Evolutionary conservation across 2,113 vertebrate genomes (phyloP), one percentile per base, ranked within the genome.

Genomic region (Fregata magnificens): DNA sequence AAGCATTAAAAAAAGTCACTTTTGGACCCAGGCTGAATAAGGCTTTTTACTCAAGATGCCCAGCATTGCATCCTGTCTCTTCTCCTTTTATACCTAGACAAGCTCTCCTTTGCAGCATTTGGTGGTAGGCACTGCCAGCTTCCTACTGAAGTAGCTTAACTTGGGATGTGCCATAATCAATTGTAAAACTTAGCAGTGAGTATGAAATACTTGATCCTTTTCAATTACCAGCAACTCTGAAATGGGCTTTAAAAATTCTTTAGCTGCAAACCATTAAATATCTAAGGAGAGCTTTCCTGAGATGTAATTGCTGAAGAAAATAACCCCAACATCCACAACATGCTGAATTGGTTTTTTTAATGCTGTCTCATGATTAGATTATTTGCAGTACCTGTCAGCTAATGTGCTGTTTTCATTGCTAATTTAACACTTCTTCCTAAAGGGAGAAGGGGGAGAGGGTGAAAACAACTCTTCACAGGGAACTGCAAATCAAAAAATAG

Each of bases 11-110:
- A 97, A 92, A 95, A 97, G 91, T 97, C 34, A 36, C 88, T 98
- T 98, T 97, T 94, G 96, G 97, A 93, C 94, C 82, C 69, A 93
- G 95, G 94, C 96, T 98, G 97, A 92, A 97, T 96, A 97, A 95
- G 91, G 84, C 91, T 97, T 97, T 97, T 97, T 90, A 93, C 95
- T 97, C 82, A 88, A 82, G 95, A 90, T 86, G 95, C 95, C 97
- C 97, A 93, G 86, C 76, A 31, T 61, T 89, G 63, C 17, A 47
- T 94, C 96, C 96, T 47, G 36, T 96, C 73, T 97, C 91, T 95
- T 94, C 78, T 91, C 94, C 93, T 96, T 97, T 92, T 74, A 73
- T 38, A 44, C 93, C 89, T 52, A 86, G 95, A 92, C 77, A 90
- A 97, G 85, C 70, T 95, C 58, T 87, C 72, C 65, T 84, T 71